These are phyloP conservation scores for Schizotus pectinicornis DNA, from an alignment of 2,888 invertebrate species.

Conservation along the genomic window DNA sequence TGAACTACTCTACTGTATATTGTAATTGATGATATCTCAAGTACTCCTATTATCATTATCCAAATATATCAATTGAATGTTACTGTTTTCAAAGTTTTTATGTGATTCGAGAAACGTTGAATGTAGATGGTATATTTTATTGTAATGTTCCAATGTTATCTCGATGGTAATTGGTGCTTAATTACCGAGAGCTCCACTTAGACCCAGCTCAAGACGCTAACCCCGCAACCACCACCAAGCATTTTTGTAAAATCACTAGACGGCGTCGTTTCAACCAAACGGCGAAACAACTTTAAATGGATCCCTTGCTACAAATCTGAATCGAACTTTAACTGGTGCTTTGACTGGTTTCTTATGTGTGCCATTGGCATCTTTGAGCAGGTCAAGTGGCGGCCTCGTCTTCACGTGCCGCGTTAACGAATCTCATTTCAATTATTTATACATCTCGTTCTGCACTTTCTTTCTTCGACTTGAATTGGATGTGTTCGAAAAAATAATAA, in stretches of 20 bases:
- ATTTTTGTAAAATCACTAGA: not conserved
- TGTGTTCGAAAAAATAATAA: conserved; percentile 46
- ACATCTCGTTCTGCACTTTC: conserved; percentile 45
- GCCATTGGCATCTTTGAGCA: conserved; percentile 3
- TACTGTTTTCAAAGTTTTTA: conserved; percentile 59
- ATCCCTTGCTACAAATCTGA: not conserved
- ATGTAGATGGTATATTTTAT: conserved; percentile 54
- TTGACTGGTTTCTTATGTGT: not conserved
- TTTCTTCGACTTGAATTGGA: conserved; percentile 47
- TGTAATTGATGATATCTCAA: conserved; percentile 33
- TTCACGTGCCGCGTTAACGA: conserved; percentile 42
- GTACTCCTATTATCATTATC: conserved; percentile 35
- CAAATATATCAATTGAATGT: conserved; percentile 57
- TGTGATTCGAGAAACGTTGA: conserved; percentile 55
- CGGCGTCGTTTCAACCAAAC: too few species aligned
- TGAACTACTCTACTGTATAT: conserved; percentile 27
- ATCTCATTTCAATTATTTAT: conserved; percentile 38
- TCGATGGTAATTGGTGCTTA: conserved; percentile 55
- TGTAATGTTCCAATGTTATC: conserved; percentile 49
- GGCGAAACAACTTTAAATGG: too few species aligned
- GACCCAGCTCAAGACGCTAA: too few species aligned
- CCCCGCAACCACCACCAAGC: not conserved
- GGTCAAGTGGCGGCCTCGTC: conserved; percentile 21
- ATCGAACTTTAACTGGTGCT: not conserved
- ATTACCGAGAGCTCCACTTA: conserved; percentile 22